A percentile compares a stretch with the other conserved stretches of the same genome.
These are phyloP conservation scores for Macrosiphum euphorbiae DNA, from an alignment of 2,888 invertebrate genomes.

Conservation along the genomic window DNA sequence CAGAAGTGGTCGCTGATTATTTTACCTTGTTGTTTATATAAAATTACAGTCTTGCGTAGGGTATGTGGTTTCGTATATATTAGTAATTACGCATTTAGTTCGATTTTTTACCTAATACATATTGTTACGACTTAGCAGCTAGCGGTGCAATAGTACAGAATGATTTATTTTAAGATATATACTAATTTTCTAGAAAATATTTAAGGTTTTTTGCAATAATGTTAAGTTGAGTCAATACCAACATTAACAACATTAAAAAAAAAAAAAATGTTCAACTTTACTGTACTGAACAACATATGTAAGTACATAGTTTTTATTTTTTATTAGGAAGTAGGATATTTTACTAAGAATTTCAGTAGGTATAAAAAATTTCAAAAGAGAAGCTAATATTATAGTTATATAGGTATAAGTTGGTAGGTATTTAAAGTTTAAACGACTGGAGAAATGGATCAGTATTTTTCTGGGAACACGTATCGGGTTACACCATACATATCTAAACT, in stretches of 20 bases:
- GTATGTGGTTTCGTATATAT: not conserved
- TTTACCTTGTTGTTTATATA: not conserved
- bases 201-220: not conserved
- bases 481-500: not conserved
- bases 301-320: not conserved
- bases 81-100: not conserved
- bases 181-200: not conserved
- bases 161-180: not conserved
- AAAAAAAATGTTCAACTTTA: not conserved
- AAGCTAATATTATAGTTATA: not conserved
- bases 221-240: not conserved
- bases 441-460: no score
- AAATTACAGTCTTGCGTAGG: not conserved
- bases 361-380: not conserved
- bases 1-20: not conserved
- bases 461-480: not conserved
- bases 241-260: not conserved
- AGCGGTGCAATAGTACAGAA: not conserved
- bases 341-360: not conserved
- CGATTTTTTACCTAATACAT: not conserved
- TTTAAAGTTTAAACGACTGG: no score
- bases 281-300: no score
- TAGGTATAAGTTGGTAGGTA: no score
- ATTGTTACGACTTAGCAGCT: not conserved
- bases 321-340: not conserved